A percentile compares a stretch with the other conserved stretches of the same genome.
These are phyloP conservation scores for Drosophila kepulauana DNA, from an alignment of 1,140 invertebrate genomes.

Conservation along the genomic window DNA sequence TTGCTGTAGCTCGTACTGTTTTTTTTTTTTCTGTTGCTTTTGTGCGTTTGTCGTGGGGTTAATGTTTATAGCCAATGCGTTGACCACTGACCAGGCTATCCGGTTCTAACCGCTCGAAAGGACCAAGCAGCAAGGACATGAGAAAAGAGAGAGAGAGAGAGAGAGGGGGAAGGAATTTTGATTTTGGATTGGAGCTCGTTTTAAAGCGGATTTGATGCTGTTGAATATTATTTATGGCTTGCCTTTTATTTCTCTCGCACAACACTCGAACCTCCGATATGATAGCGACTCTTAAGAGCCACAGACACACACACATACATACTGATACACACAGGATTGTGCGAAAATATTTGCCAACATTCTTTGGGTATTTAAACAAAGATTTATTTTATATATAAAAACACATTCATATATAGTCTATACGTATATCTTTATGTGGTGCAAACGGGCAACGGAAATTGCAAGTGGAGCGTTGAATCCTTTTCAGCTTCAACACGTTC, in stretches of 20 bases:
- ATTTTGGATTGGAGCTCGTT: slow-evolving; percentile 51
- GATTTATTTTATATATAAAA: slow-evolving; percentile 76
- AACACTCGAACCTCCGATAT: slow-evolving; percentile 20
- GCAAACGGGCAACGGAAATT: slow-evolving; percentile 73
- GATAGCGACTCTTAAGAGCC: slow-evolving; percentile 65
- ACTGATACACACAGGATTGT: background rate
- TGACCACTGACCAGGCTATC: slow-evolving; percentile 38
- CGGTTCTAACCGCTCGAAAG: slow-evolving; percentile 5
- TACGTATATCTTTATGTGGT: slow-evolving; percentile 34
- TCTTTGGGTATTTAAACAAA: slow-evolving; percentile 82
- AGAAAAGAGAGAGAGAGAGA: background rate
- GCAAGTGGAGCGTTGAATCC: slow-evolving; percentile 80
- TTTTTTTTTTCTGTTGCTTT: background rate
- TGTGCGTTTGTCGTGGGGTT: slow-evolving; percentile 21
- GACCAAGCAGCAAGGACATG: background rate
- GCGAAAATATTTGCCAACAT: slow-evolving; percentile 76
- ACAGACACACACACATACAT: slow-evolving; percentile 29
- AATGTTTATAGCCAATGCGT: slow-evolving; percentile 41
- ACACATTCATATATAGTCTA: background rate
- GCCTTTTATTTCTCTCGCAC: slow-evolving; percentile 61
- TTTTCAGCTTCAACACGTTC: slow-evolving; percentile 78
- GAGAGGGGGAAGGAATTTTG: slow-evolving; percentile 18
- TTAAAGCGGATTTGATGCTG: slow-evolving; percentile 78
- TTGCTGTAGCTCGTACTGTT: background rate
- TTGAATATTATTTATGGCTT: slow-evolving; percentile 78